These are phyloP conservation scores for Galemys pyrenaicus DNA, from an alignment of 2,113 vertebrate genomes.

Conservation along the genomic window DNA sequence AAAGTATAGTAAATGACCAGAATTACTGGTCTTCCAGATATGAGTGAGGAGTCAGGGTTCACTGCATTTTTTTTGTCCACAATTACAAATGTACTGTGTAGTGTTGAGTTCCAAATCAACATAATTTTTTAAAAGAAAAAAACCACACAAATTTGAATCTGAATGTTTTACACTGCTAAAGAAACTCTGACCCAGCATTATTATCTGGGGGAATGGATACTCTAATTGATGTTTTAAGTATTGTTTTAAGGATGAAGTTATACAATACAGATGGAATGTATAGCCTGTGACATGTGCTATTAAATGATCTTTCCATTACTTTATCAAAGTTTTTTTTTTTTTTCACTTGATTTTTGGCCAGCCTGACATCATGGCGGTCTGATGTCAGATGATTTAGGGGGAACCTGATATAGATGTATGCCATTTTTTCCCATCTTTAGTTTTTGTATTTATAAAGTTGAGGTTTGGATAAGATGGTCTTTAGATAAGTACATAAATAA, in stretches of 20 bases:
- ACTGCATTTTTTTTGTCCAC: background rate
- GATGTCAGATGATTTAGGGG: background rate
- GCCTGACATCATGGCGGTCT: background rate
- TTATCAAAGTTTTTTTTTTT: background rate
- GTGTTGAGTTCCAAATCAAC: background rate
- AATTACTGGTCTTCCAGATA: background rate
- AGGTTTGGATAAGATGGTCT: background rate
- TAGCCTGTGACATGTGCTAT: background rate
- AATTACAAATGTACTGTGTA: background rate
- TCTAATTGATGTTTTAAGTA: background rate
- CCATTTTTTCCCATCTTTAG: background rate
- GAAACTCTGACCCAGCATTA: background rate
- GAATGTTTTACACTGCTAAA: background rate
- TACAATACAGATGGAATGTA: background rate
- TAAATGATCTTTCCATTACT: background rate
- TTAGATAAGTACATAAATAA: background rate
- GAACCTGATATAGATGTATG: background rate
- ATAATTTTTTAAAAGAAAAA: background rate
- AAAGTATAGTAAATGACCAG: background rate
- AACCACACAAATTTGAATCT: no score
- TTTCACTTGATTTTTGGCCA: background rate
- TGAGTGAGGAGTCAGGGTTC: background rate
- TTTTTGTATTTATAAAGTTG: background rate
- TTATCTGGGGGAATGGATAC: background rate
- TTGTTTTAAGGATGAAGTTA: background rate